Conservation (phyloP, 2,888 invertebrate species). For the Pilophorus perplexus region DNA sequence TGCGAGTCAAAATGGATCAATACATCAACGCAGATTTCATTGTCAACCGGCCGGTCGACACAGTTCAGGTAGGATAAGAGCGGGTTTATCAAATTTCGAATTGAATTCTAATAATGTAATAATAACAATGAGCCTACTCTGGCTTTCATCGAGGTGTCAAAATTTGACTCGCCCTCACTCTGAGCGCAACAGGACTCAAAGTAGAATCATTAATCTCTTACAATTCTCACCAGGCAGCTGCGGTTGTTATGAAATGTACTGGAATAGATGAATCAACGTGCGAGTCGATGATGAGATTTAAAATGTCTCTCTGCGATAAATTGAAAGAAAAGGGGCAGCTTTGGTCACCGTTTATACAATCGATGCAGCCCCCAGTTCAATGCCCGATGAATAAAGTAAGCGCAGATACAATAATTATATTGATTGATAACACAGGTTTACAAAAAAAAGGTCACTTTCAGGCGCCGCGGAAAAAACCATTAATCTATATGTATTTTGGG, state of each 20-base stretch:
- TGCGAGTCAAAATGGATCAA: conserved; percentile 11
- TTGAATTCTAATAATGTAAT: no score
- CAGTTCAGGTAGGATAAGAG: background rate
- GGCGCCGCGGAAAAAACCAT: no score
- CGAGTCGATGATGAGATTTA: conserved; percentile 7
- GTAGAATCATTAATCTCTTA: no score
- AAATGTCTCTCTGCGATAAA: background rate
- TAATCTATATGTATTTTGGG: no score
- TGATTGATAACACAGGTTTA: no score
- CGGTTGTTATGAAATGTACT: conserved; percentile 21
- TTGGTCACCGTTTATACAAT: conserved; percentile 2
- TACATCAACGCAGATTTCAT: conserved; percentile 8
- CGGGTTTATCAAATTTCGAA: no score
- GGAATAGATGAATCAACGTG: conserved; percentile 1
- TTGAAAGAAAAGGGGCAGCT: background rate
- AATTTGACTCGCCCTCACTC: no score
- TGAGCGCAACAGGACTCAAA: no score
- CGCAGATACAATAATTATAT: background rate
- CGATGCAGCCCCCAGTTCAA: background rate
- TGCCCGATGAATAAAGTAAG: conserved; percentile 14
- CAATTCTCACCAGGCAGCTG: no score
- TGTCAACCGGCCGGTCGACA: background rate
- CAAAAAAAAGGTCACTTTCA: no score
- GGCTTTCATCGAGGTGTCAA: no score
- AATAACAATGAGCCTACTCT: no score